Evolutionary conservation across 2,797 vertebrate genomes (phyloP), one percentile per base, ranked within the genome.

Genomic region (Apodemus agrarius): DNA sequence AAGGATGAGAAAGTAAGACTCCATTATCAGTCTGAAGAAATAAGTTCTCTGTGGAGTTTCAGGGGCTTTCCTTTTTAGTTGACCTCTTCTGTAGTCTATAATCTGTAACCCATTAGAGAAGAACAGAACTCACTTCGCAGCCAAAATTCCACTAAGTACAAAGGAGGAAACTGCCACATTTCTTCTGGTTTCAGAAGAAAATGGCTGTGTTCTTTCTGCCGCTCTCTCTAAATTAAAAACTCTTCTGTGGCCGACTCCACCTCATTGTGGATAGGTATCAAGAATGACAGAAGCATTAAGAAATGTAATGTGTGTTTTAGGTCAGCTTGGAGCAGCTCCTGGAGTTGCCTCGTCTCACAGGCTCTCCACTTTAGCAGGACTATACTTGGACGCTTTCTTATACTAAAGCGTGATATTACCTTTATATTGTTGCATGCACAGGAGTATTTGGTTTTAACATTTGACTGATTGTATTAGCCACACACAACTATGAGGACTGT

Each of bases 391-490:
- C 26, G 1, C 29, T 40, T 89, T 54, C 49, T 5, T 81, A 31
- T 11, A 4, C 8, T 76, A 26, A 10, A 4, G 46, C 0, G 22
- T 6, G 5, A 0, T 1, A 14, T 34, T 29, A 31, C n/a, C n/a
- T 82, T 76, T 7, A 78, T 72, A 43, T 46, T 59, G 49, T 14
- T 67, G 43, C 90, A 95, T 52, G 11, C 1, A 5, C 17, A 17
- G 4, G 6, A 90, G 2, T 54, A n/a, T 81, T 81, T 91, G 85
- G 54, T 11, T 9, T 93, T 59, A 14, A 22, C 67, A 78, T 86
- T 59, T 49, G 11, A 31, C 54, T 49, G 6, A n/a, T 52, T 65
- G 19, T 0, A 52, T 7, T 2, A 52, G 0, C 12, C 61, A 7
- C 26, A 57, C 8, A 96, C 19, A 88, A 57, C 65, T 21, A 86